These are phyloP conservation scores for Eublepharis macularius DNA, from an alignment of 2,113 vertebrate species.

Conservation along the genomic window DNA sequence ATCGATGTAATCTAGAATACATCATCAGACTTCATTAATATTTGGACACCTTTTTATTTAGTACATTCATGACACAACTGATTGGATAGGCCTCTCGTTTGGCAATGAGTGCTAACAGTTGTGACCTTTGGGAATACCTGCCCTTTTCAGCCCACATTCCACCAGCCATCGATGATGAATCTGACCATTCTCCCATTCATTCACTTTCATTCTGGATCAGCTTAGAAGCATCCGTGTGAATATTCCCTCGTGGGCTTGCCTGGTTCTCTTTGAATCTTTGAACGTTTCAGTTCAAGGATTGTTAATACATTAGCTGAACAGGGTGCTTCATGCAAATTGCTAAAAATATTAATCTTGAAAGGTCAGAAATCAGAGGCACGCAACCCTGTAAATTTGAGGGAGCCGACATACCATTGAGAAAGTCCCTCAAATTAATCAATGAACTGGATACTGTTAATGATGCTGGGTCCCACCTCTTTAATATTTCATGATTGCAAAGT, in stretches of 20 bases:
- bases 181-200: not conserved
- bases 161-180: not conserved
- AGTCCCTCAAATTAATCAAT: conserved; percentile 38
- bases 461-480: conserved; percentile 26
- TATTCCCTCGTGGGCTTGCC: not conserved
- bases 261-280: conserved; percentile 18
- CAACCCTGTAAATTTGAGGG: not conserved
- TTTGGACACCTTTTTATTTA: not conserved
- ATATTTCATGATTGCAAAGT: not conserved
- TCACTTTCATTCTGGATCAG: not conserved
- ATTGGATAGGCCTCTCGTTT: not conserved
- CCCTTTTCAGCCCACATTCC: not conserved
- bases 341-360: conserved; percentile 25
- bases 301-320: not conserved
- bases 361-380: conserved; percentile 9
- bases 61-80: not conserved
- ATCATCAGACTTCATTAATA: accelerated
- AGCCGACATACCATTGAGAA: conserved; percentile 2
- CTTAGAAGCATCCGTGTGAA: accelerated
- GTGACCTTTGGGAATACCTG: not conserved
- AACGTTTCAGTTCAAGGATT: conserved; percentile 24
- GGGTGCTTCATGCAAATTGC: not conserved
- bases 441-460: conserved; percentile 2
- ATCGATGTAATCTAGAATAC: accelerated
- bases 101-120: accelerated